These are phyloP conservation scores for Drosophila monieri DNA, from an alignment of 2,888 invertebrate species.

Conservation along the genomic window DNA sequence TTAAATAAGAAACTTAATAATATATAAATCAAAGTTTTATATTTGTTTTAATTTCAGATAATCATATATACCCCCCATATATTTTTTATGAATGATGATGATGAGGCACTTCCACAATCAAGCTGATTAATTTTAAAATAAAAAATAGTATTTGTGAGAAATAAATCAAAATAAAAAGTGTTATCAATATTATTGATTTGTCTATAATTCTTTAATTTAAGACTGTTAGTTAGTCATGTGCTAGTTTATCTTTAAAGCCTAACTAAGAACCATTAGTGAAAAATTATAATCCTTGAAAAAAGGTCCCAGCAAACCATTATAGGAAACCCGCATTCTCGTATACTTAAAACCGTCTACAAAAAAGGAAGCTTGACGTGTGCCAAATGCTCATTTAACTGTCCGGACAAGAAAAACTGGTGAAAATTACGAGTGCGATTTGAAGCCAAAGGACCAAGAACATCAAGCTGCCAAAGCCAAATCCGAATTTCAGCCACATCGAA, in stretches of 20 bases:
- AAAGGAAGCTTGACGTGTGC: conserved; percentile 45
- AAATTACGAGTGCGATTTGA: conserved; percentile 41
- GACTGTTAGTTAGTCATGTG: background rate
- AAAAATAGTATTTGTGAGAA: background rate
- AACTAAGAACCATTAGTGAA: background rate
- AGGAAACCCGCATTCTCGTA: background rate
- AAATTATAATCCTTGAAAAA: background rate
- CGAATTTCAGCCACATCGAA: conserved; percentile 39
- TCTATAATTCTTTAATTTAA: background rate
- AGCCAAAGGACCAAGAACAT: conserved; percentile 14
- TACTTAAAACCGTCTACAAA: conserved; percentile 9
- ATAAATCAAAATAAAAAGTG: background rate
- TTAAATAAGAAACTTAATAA: no score
- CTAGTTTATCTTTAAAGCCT: background rate
- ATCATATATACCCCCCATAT: no score
- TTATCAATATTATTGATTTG: background rate
- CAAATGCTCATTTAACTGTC: conserved; percentile 63
- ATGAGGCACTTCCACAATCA: background rate
- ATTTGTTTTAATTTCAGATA: background rate
- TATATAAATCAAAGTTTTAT: background rate
- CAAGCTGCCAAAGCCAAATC: conserved; percentile 29
- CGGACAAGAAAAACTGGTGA: conserved; percentile 42
- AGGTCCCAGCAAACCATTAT: background rate
- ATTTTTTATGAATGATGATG: background rate
- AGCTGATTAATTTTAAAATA: background rate